These are phyloP conservation scores for Cheilosia vulpina DNA, from an alignment of 2,888 invertebrate genomes.

Conservation along the genomic window DNA sequence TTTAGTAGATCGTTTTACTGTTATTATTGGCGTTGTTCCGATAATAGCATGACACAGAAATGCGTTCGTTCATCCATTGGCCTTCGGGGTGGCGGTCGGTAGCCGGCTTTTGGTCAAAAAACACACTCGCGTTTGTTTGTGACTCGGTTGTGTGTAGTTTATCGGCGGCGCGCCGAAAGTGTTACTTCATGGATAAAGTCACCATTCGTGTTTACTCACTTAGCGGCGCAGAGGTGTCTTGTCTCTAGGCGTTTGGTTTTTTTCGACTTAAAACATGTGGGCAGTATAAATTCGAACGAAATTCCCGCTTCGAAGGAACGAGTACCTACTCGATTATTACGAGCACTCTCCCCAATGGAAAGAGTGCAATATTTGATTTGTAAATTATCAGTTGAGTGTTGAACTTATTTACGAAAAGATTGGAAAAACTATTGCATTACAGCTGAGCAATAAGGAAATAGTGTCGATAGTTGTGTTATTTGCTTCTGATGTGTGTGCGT, in stretches of 20 bases:
- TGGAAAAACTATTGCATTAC: slow-evolving; percentile 46
- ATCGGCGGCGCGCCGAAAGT: slow-evolving; percentile 10
- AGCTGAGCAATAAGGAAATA: slow-evolving; percentile 65
- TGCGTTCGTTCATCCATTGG: slow-evolving; percentile 57
- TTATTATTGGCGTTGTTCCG: neutral
- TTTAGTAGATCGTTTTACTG: neutral
- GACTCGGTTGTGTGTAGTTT: slow-evolving; percentile 2
- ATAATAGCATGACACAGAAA: slow-evolving; percentile 44
- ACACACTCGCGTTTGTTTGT: slow-evolving; percentile 28
- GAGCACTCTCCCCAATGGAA: neutral
- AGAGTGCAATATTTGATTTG: slow-evolving; percentile 55
- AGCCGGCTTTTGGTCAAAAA: slow-evolving; percentile 59
- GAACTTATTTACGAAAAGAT: slow-evolving; percentile 41
- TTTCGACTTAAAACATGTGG: slow-evolving; percentile 5
- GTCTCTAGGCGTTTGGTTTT: neutral
- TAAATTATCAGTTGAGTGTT: slow-evolving; percentile 47
- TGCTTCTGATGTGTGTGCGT: slow-evolving; percentile 28
- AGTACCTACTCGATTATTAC: too few species aligned
- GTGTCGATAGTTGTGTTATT: slow-evolving; percentile 53
- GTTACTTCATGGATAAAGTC: slow-evolving; percentile 39
- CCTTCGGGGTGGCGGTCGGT: slow-evolving; percentile 4
- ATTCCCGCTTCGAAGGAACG: neutral
- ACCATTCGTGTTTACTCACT: slow-evolving; percentile 37
- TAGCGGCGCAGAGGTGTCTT: slow-evolving; percentile 2
- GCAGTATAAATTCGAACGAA: neutral